Conservation (phyloP, 1,140 invertebrate species). For the Danaus melanippus region DNA sequence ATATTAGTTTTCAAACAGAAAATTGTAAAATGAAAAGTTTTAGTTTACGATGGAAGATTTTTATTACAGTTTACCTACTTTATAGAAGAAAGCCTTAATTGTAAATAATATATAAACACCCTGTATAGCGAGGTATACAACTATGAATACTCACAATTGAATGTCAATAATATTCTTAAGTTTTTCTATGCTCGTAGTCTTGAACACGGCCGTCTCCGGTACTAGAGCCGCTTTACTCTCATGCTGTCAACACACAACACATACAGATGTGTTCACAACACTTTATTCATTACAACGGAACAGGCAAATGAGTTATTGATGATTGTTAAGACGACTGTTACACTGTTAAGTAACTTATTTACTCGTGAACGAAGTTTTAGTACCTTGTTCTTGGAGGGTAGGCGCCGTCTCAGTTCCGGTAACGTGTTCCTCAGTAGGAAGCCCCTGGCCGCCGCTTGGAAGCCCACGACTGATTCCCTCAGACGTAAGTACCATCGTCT, state of each 20-base stretch:
- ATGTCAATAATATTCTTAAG: conserved; percentile 47
- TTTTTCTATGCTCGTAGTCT: conserved; percentile 36
- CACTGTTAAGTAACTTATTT: too few relatives aligned
- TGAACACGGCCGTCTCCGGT: conserved; percentile 23
- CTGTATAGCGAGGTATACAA: conserved; percentile 20
- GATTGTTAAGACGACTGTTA: too few relatives aligned
- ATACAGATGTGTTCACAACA: conserved; percentile 36
- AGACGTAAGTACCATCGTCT: conserved; percentile 79
- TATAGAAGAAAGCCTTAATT: neutral
- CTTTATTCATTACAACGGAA: conserved; percentile 7
- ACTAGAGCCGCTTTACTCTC: conserved; percentile 34
- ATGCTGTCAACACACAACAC: conserved; percentile 60
- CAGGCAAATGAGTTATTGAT: too few relatives aligned
- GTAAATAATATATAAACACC: neutral
- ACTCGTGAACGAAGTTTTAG: too few relatives aligned
- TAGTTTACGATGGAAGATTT: too few relatives aligned
- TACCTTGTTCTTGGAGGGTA: conserved; percentile 22
- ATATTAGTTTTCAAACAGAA: too few relatives aligned
- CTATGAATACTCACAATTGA: conserved; percentile 44
- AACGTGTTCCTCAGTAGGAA: conserved; percentile 57
- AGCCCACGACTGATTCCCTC: conserved; percentile 72
- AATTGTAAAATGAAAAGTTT: too few relatives aligned
- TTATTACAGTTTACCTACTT: too few relatives aligned
- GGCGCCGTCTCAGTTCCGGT: conserved; percentile 26
- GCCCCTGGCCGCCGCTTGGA: conserved; percentile 83